These are phyloP conservation scores for Oceanites oceanicus DNA, from an alignment of 2,113 vertebrate genomes.

Conservation along the genomic window DNA sequence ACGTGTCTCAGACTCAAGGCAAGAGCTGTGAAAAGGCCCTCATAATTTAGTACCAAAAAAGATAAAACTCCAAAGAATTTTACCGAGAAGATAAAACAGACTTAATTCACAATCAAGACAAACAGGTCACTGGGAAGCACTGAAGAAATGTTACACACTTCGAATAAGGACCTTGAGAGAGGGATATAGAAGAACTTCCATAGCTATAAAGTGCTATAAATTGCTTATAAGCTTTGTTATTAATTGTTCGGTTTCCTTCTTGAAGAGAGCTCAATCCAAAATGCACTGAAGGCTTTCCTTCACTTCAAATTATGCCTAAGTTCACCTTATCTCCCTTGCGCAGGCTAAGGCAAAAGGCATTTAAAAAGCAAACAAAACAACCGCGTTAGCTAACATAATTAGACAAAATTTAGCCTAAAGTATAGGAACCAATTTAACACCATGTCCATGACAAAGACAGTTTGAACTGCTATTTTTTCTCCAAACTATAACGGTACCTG, in stretches of 20 bases:
- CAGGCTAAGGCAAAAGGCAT: not conserved
- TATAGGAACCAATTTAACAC: not conserved
- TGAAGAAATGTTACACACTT: not conserved
- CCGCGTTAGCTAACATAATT: not conserved
- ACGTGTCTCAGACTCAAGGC: not conserved
- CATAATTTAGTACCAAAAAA: not conserved
- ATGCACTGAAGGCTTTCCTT: not conserved
- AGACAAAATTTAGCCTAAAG: not conserved
- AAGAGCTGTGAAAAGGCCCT: not conserved
- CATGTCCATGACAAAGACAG: not conserved
- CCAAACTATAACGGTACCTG: not conserved
- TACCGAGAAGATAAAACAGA: not conserved
- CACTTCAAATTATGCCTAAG: not conserved
- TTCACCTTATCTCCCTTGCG: not conserved
- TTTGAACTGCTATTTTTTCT: not conserved
- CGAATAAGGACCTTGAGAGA: not conserved
- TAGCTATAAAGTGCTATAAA: not conserved
- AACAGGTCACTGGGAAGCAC: not conserved
- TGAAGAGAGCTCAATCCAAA: not conserved
- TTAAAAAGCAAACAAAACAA: not conserved
- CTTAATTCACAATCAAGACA: not conserved
- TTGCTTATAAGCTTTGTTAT: not conserved
- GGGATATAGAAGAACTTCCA: not conserved
- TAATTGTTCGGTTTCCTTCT: not conserved
- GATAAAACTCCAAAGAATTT: not conserved